These are phyloP conservation scores for Eidolon helvum DNA, from an alignment of 2,113 vertebrate species.

Conservation along the genomic window DNA sequence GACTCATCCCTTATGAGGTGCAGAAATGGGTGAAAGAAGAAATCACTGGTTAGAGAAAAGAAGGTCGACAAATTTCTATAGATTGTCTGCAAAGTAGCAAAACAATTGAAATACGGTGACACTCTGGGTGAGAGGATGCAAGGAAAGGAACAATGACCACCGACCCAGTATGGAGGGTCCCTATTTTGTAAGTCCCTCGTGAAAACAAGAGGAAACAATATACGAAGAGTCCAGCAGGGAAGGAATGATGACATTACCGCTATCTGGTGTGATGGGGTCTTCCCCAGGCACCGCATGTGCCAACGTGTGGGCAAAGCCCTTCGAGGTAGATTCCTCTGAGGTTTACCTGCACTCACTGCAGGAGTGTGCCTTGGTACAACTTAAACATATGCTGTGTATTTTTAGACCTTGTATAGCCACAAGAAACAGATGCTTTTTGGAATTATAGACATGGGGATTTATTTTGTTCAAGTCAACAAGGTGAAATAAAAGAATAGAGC, in stretches of 20 bases:
- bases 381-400: constrained; percentile 57
- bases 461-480: constrained; percentile 81
- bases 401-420: constrained; percentile 62
- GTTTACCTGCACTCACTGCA: background rate
- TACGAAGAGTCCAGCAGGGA: background rate
- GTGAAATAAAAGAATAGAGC: constrained; percentile 81
- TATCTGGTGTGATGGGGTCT: background rate
- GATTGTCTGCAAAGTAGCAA: background rate
- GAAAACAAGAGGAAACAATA: background rate
- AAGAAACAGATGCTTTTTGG: constrained; percentile 85
- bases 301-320: background rate
- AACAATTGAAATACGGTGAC: background rate
- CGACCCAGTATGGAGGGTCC: background rate
- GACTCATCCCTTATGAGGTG: constrained; percentile 36
- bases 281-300: background rate
- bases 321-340: background rate
- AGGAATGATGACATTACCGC: background rate
- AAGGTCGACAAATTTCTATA: background rate
- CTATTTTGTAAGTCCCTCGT: background rate
- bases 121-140: background rate
- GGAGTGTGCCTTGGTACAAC: background rate
- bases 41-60: background rate
- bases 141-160: background rate
- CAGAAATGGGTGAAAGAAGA: constrained; percentile 38
- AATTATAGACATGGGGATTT: constrained; percentile 81